A percentile compares a stretch with the other conserved stretches of the same genome.
phyloP scores from a whole-genome alignment of 2,113 vertebrate species.

The Silurus glanis region DNA sequence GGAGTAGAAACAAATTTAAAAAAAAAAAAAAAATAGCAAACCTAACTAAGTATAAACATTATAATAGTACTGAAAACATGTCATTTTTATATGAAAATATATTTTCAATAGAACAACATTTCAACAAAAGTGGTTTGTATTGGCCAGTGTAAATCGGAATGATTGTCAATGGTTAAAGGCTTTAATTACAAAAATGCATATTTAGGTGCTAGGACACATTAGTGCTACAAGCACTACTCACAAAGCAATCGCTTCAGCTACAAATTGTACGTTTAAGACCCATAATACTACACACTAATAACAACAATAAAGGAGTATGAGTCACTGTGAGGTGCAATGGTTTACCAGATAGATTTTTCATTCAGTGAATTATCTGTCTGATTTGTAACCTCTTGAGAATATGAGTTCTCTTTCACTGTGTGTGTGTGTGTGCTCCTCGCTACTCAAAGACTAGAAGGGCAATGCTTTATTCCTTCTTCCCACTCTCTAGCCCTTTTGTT shows the following conservation, averaged over 20 bases:
- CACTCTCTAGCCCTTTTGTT: neutral
- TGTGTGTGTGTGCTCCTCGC: no score
- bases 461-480: neutral
- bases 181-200: neutral
- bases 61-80: neutral
- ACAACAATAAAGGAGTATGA: neutral
- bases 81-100: neutral
- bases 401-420: neutral
- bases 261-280: neutral
- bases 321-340: neutral
- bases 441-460: neutral
- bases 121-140: neutral
- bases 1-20: no score
- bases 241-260: neutral
- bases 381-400: neutral
- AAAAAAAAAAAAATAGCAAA: neutral
- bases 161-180: neutral
- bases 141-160: neutral
- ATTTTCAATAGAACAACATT: neutral
- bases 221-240: neutral
- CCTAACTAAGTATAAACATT: neutral
- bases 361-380: neutral
- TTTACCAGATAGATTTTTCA: neutral
- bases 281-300: neutral
- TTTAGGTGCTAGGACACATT: neutral